These are phyloP conservation scores for Cricetomys ansorgei DNA, from an alignment of 2,113 vertebrate genomes.

Conservation along the genomic window DNA sequence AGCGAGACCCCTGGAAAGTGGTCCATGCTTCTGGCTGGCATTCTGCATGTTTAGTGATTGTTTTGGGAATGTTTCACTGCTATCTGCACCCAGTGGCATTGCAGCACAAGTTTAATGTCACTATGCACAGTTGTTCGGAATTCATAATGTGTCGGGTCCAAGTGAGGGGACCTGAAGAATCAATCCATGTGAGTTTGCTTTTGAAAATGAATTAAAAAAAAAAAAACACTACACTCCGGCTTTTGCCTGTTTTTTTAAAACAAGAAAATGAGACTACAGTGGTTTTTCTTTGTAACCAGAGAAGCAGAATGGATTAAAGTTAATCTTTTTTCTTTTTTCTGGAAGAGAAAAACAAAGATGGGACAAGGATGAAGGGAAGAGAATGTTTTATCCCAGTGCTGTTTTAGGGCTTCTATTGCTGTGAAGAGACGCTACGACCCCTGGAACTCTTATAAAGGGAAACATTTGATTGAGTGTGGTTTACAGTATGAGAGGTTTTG, in stretches of 20 bases:
- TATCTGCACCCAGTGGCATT: constrained; percentile 79
- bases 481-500: not conserved
- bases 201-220: constrained; percentile 86
- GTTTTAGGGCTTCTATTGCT: not conserved
- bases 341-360: not conserved
- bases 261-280: not conserved
- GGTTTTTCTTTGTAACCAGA: not conserved
- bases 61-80: constrained; percentile 86
- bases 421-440: not conserved
- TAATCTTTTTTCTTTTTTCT: not conserved
- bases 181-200: constrained; percentile 82
- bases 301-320: not conserved
- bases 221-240: constrained; percentile 61
- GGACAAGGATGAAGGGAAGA: not conserved
- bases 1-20: constrained; percentile 84
- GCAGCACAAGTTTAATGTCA: constrained; percentile 78
- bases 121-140: constrained; percentile 87
- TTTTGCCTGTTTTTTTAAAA: constrained; percentile 72
- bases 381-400: not conserved
- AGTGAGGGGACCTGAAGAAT: constrained; percentile 76
- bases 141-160: constrained; percentile 77
- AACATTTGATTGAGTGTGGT: not conserved
- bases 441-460: not conserved
- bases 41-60: constrained; percentile 88
- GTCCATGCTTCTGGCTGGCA: constrained; percentile 87